Evolutionary conservation across 2,113 vertebrate genomes (phyloP), one percentile per base, ranked within the genome.

Genomic region (Rhinogobius similis): DNA sequence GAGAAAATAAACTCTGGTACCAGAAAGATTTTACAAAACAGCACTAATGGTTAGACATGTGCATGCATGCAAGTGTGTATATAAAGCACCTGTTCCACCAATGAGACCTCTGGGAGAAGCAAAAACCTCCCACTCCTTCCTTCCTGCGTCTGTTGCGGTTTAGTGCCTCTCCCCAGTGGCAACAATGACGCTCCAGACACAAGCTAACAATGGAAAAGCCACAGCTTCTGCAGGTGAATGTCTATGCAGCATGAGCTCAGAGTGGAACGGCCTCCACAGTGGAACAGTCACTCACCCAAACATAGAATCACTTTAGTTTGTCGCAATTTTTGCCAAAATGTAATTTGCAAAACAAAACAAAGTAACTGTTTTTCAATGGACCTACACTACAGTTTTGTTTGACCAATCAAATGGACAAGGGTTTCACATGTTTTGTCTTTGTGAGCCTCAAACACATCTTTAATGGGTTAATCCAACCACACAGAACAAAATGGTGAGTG

Each of bases 121-220:
- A 36, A 0, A 36, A 61, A 56, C 52, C 67, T 70, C 68, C 46
- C 48, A 46, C 24, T 61, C 32, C 46, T 62, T 29, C 39, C 59
- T 68, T 79, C 77, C 74, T 74, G 63, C 32, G 62, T 64, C 62
- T 73, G 65, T 38, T 72, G 62, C 72, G 48, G 39, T 59, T 73
- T 67, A 71, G 48, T 24, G 23, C 21, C 52, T 53, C 52, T 53
- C 52, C 52, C 52, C 23, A 53, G 52, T 52, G 38, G 46, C 50
- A 50, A 50, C 46, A 26, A 18, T 41, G 48, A 71, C 32, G 48
- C 58, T 68, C 48, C 32, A 63, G 69, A 44, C 29, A 24, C 27
- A 23, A 18, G 44, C 48, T 43, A n/a, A 62, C 41, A 16, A 71
- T 58, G 75, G 67, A 77, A 78, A 75, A 72, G 62, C 36, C 20